Conservation (phyloP, 2,888 invertebrate species). For the Archips xylosteana region DNA sequence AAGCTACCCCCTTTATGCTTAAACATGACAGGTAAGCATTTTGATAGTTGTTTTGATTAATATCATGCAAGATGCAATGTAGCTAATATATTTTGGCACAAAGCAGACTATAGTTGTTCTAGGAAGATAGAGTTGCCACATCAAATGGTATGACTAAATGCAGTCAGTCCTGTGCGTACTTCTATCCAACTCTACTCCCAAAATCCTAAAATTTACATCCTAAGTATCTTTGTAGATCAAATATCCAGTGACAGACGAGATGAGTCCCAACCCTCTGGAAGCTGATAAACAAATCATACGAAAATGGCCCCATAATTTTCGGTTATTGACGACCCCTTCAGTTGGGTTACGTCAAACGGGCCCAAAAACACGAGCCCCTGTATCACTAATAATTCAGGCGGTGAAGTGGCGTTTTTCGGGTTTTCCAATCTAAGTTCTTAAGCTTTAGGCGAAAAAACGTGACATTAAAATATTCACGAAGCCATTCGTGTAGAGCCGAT, state of each 20-base stretch:
- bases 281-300: slow-evolving; percentile 35
- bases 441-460: slow-evolving; percentile 54
- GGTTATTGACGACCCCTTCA: slow-evolving; percentile 31
- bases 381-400: slow-evolving; percentile 60
- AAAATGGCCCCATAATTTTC: slow-evolving; percentile 24
- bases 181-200: neutral
- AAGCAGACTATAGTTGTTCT: too few relatives aligned
- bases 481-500: slow-evolving; percentile 27
- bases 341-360: slow-evolving; percentile 30
- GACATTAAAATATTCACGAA: slow-evolving; percentile 65
- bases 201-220: neutral
- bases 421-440: slow-evolving; percentile 64
- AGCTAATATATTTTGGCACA: too few relatives aligned
- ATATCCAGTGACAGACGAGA: slow-evolving; percentile 21
- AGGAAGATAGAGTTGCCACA: too few relatives aligned
- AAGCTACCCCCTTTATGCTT: too few relatives aligned
- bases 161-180: neutral
- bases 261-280: slow-evolving; percentile 18
- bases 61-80: too few relatives aligned
- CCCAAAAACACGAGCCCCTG: slow-evolving; percentile 44
- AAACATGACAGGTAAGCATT: too few relatives aligned
- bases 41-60: too few relatives aligned
- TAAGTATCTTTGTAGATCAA: slow-evolving; percentile 8
- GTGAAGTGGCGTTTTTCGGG: slow-evolving; percentile 56
- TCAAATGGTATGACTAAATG: neutral